These are phyloP conservation scores for Cremastobaeus sp. DNA, from an alignment of 2,888 invertebrate species.

Conservation along the genomic window DNA sequence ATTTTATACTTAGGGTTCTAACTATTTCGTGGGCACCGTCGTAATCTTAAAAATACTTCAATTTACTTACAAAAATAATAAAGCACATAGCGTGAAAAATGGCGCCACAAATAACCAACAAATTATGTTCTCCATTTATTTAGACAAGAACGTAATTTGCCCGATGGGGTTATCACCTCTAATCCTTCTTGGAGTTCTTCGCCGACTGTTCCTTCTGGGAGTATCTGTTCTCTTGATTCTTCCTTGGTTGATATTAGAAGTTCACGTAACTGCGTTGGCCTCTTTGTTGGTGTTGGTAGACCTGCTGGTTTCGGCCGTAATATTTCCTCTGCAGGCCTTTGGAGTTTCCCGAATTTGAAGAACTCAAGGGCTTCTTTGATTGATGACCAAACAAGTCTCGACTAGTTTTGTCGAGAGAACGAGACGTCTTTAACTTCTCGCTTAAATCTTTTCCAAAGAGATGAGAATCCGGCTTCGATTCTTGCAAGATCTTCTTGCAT, in stretches of 20 bases:
- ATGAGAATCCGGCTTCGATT: neutral
- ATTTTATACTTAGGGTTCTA: no score
- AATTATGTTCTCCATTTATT: no score
- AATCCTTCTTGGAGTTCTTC: neutral
- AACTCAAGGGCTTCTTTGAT: neutral
- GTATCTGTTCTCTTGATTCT: no score
- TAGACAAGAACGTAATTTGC: neutral
- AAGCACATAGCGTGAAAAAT: no score
- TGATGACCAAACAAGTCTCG: neutral
- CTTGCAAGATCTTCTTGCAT: neutral
- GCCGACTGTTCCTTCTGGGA: neutral
- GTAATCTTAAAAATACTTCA: no score
- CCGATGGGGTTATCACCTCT: neutral
- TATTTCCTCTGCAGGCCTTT: neutral
- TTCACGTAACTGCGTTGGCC: no score
- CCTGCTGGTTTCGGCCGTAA: neutral
- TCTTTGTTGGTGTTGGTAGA: no score
- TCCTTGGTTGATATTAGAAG: no score
- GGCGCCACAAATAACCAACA: no score
- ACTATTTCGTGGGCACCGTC: no score
- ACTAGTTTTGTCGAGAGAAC: neutral
- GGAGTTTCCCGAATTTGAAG: neutral
- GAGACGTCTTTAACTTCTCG: neutral
- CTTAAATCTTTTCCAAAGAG: neutral
- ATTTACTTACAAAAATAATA: no score